A percentile compares a stretch with the other conserved stretches of the same genome.
Conservation (phyloP, 2,888 invertebrate genomes). For the Mamestra brassicae region DNA sequence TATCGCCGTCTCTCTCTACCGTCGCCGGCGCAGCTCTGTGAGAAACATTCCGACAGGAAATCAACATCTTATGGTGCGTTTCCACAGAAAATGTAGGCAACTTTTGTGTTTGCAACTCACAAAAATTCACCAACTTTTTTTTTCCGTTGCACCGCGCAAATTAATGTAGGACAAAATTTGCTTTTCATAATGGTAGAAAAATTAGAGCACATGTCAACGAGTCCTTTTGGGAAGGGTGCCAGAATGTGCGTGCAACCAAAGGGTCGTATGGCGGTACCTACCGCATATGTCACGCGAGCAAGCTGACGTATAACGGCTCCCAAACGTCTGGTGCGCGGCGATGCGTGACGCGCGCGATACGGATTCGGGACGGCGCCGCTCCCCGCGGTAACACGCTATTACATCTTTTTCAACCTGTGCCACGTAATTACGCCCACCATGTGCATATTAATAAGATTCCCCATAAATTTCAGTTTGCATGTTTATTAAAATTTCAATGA, state of each 20-base stretch:
- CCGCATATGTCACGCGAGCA: constrained; percentile 66
- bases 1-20: constrained; percentile 71
- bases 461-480: constrained; percentile 29
- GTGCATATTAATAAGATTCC: constrained; percentile 48
- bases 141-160: too few relatives aligned
- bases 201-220: constrained; percentile 41
- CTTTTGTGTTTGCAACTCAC: too few relatives aligned
- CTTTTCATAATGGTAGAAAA: constrained; percentile 31
- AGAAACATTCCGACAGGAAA: constrained; percentile 64
- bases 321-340: constrained; percentile 67
- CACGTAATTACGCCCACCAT: constrained; percentile 55
- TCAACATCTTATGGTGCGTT: constrained; percentile 40
- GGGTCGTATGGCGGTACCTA: constrained; percentile 31
- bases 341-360: constrained; percentile 69
- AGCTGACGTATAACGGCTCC: constrained; percentile 77
- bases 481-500: constrained; percentile 37
- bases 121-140: too few relatives aligned
- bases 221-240: constrained; percentile 30
- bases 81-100: too few relatives aligned
- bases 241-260: constrained; percentile 15
- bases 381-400: constrained; percentile 70
- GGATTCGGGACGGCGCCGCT: constrained; percentile 57
- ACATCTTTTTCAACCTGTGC: constrained; percentile 69
- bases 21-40: constrained; percentile 56
- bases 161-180: constrained; percentile 24